These are phyloP conservation scores for Sphaerophoria rueppellii DNA, from an alignment of 2,888 invertebrate genomes.

Conservation along the genomic window DNA sequence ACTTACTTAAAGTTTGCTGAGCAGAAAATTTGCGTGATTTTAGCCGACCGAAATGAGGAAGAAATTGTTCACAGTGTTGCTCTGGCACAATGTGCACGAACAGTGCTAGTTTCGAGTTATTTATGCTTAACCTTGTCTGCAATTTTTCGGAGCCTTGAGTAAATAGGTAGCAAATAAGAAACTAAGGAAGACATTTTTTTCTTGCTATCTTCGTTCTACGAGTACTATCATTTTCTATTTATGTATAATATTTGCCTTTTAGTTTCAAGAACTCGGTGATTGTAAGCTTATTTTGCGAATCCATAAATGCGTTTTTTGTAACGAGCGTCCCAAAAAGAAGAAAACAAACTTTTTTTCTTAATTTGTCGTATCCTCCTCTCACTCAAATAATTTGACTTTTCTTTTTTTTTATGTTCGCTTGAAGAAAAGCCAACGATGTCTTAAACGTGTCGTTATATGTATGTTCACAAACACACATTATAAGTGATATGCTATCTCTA, in stretches of 20 bases:
- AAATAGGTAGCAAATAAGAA: too few relatives aligned
- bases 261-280: neutral
- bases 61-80: too few relatives aligned
- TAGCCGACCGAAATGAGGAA: too few relatives aligned
- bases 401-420: constrained; percentile 3
- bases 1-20: neutral
- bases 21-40: too few relatives aligned
- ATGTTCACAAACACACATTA: constrained; percentile 37
- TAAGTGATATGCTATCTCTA: constrained; percentile 39
- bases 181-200: too few relatives aligned
- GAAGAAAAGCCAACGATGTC: constrained; percentile 33
- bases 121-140: too few relatives aligned
- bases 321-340: constrained; percentile 20
- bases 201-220: too few relatives aligned
- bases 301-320: constrained; percentile 4
- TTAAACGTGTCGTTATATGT: constrained; percentile 34
- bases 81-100: too few relatives aligned
- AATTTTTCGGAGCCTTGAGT: too few relatives aligned
- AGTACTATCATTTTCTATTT: too few relatives aligned
- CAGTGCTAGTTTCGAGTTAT: too few relatives aligned
- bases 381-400: constrained; percentile 47
- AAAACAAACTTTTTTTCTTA: constrained; percentile 16
- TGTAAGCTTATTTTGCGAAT: neutral
- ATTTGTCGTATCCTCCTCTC: constrained; percentile 56
- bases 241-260: too few relatives aligned